Evolutionary conservation across 2,797 vertebrate species (phyloP), one percentile per base, ranked within the genome.

Genomic region (Propithecus deckenii): DNA sequence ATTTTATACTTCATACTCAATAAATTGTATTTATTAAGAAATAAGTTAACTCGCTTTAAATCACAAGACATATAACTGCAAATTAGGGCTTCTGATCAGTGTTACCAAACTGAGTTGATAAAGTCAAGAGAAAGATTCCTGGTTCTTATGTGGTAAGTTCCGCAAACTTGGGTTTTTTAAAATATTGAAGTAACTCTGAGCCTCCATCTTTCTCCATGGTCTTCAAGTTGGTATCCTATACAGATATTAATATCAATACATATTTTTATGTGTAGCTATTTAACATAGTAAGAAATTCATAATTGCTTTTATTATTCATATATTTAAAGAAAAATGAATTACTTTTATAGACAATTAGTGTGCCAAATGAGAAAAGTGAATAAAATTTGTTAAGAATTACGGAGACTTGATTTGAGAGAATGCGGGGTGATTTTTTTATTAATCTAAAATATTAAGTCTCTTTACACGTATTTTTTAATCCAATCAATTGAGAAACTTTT

Each of bases 241-340:
- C 7, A 67, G 13, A 71, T 86, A 67, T 5, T n/a, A 86, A 41
- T 32, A 17, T 38, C 52, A 35, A 61, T 65, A 69, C 9, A 61
- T 75, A 23, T 35, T 50, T 89, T 12, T 86, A 4, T 41, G 14
- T 38, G 55, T 32, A 63, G 46, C 12, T 5, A 86, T 48, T 87
- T 78, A 81, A 85, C 23, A 88, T 4, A 85, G 61, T 75, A 81
- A 97, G 63, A 22, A 41, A 91, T 52, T 94, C 9, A 67, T 50
- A 90, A 57, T 48, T 83, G 63, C 12, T 91, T 79, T 83, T 32
- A 43, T 5, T 72, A 63, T 75, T 87, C 41, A 80, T 71, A 46
- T 87, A 65, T 20, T 89, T 95, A 61, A 72, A 35, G 17, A 84
- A 89, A 89, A 91, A 48, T 74, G 6, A 90, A 90, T 55, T 90